Conservation (phyloP, 1,140 invertebrate species). For the Tribolium castaneum region DNA sequence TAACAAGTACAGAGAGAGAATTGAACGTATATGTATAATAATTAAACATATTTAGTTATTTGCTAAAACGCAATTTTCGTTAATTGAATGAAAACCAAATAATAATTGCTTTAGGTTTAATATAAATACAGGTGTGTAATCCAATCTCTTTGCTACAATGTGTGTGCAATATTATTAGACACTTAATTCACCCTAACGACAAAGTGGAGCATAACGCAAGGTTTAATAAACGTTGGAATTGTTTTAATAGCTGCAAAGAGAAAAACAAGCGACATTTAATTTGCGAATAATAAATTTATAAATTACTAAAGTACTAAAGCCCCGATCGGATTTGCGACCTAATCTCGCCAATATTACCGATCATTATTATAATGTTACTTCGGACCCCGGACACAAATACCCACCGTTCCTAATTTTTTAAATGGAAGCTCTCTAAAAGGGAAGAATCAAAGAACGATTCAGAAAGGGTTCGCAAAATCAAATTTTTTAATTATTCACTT, state of each 20-base stretch:
- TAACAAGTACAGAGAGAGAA: constrained; percentile 18
- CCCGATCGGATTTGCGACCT: background rate
- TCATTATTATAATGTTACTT: background rate
- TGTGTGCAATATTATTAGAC: background rate
- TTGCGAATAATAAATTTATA: background rate
- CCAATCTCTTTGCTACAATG: background rate
- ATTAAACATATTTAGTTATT: constrained; percentile 34
- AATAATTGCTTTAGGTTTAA: constrained; percentile 18
- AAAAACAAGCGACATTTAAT: background rate
- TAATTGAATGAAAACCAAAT: constrained; percentile 37
- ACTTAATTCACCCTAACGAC: background rate
- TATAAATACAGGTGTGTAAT: constrained; percentile 24
- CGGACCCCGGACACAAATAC: background rate
- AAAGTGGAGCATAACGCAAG: background rate
- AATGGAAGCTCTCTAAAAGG: background rate
- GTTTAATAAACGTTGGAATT: background rate
- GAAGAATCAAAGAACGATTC: background rate
- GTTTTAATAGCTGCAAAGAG: background rate
- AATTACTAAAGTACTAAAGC: background rate
- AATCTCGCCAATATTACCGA: background rate
- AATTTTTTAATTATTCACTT: constrained; percentile 23
- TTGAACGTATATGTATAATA: background rate
- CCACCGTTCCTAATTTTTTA: background rate
- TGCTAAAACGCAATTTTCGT: constrained; percentile 31
- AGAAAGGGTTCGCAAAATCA: constrained; percentile 8